Evolutionary conservation across 2,797 vertebrate species (phyloP).

Genomic region (Cuculus canorus): DNA sequence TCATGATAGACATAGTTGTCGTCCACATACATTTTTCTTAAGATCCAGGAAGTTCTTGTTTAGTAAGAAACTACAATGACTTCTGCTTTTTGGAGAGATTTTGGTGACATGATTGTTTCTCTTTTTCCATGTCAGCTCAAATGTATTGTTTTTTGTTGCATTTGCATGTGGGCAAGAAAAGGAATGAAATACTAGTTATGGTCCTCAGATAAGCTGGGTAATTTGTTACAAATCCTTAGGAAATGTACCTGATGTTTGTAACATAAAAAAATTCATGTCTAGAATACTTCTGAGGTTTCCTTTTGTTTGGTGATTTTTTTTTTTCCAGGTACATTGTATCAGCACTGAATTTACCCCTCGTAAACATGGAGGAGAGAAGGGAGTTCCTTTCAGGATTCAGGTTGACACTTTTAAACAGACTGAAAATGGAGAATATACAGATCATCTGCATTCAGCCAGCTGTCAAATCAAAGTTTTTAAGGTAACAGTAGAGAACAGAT

Average conservation of each 20-base stretch:
- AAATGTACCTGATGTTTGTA: not conserved
- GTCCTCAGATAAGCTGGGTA: not conserved
- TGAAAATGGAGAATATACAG: conserved; percentile 86
- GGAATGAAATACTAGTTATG: not conserved
- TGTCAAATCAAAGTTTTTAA: conserved; percentile 99
- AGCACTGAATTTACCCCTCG: conserved; percentile 86
- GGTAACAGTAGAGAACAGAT: conserved; percentile 73
- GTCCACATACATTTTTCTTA: not conserved
- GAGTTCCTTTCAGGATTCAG: conserved; percentile 85
- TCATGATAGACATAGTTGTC: not conserved
- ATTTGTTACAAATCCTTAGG: not conserved
- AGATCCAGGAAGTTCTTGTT: not conserved
- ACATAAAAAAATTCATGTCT: not conserved
- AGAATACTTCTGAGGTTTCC: not conserved
- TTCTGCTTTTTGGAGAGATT: not conserved
- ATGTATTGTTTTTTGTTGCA: not conserved
- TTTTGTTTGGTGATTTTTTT: not conserved
- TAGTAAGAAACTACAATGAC: not conserved
- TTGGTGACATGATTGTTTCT: not conserved
- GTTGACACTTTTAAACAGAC: conserved; percentile 85
- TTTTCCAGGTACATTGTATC: conserved; percentile 83
- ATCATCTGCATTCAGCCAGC: conserved; percentile 97
- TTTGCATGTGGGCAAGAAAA: not conserved
- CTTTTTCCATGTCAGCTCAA: not conserved
- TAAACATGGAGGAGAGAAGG: conserved; percentile 85